Percentiles rank a stretch among this genome's conserved stretches.
Conservation (phyloP, 2,888 invertebrate species). For the Drosophila mimetica region DNA sequence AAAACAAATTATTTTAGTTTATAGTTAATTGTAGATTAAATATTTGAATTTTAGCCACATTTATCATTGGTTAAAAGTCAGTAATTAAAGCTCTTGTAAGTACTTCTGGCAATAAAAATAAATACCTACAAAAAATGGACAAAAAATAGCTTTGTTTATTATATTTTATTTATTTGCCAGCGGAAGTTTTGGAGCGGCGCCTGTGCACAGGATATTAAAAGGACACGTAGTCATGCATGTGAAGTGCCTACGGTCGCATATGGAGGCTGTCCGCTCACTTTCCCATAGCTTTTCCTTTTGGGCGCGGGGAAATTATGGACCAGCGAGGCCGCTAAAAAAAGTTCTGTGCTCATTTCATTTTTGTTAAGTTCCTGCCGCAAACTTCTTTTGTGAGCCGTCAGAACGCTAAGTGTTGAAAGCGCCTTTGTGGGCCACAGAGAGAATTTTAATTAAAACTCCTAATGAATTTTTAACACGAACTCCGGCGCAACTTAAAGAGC, state of each 20-base stretch:
- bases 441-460: constrained; percentile 69
- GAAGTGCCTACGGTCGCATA: constrained; percentile 64
- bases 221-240: constrained; percentile 75
- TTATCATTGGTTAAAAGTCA: too few relatives aligned
- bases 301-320: constrained; percentile 41
- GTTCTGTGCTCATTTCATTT: constrained; percentile 15
- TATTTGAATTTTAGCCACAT: too few relatives aligned
- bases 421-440: constrained; percentile 33
- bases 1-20: too few relatives aligned
- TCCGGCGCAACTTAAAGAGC: constrained; percentile 30
- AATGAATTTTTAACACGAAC: constrained; percentile 70
- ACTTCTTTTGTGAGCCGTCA: constrained; percentile 31
- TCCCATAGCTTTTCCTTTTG: constrained; percentile 7
- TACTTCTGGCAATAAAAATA: not conserved
- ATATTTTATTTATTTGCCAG: constrained; percentile 62
- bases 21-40: too few relatives aligned
- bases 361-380: constrained; percentile 26
- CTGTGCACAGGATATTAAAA: constrained; percentile 74
- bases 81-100: constrained; percentile 5
- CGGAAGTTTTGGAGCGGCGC: constrained; percentile 63
- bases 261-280: constrained; percentile 56
- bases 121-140: not conserved
- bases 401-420: constrained; percentile 29
- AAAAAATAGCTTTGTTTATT: constrained; percentile 1
- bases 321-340: constrained; percentile 17